Evolutionary conservation across 64 coral and sea anemone species (phyloP), one percentile per base, ranked within the genome.

Genomic region (Trachythela sp.): DNA sequence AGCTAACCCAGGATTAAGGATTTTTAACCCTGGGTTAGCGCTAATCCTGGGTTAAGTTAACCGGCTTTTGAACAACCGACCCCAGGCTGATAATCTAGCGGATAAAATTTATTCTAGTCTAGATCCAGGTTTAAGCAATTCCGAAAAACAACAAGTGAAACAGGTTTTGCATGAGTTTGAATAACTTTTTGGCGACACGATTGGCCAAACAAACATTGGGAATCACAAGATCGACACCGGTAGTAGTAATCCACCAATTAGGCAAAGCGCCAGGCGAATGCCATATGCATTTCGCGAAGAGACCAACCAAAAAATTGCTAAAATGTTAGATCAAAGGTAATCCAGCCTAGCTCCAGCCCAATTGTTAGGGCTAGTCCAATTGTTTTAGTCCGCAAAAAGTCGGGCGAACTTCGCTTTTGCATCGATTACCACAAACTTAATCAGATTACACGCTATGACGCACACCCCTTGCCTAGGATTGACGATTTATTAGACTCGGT

Each of bases 281-380:
- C 87, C 88, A 11, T 89, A 48, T 77, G 70, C 70, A 48, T 68
- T 48, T 7, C 40, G 70, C n/a, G 88, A 77, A 80, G 88, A 89
- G 31, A 22, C 88, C 27, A 33, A 80, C 6, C 11, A 75, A 2
- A 59, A 89, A 83, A 89, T 89, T n/a, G 10, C 70, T 48, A 38
- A 89, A 1, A 89, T 89, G 88, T 48, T 52, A 80, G 4, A 20
- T 29, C 87, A 89, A 31, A 52, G n/a, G 40, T 80, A 29, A 89
- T 89, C 24, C 68, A 39, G 40, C 87, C 27, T 3, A 90, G 89
- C 27, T 52, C 68, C n/a, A 77, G 87, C 48, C 87, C 87, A n/a
- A n/a, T n/a, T n/a, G n/a, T n/a, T 6, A 72, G 87, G 87, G 38
- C 64, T 4, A 89, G 67, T 43, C 87, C 87, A 36, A 89, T 89